These are phyloP conservation scores for Triplophysa yarkandensis DNA, from an alignment of 2,797 vertebrate species.

Conservation along the genomic window DNA sequence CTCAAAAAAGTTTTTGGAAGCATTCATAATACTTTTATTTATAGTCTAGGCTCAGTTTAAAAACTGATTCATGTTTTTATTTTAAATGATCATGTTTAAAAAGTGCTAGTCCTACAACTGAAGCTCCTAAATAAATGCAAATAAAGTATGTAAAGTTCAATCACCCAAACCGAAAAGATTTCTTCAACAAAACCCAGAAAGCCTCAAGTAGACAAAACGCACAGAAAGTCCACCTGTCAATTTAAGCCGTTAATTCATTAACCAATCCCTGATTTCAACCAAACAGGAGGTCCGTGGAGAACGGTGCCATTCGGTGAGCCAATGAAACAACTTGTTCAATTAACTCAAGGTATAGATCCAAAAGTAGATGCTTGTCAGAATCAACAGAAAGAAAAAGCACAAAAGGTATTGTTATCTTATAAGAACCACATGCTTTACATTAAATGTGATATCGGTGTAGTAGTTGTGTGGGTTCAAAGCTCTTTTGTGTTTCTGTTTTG, in stretches of 20 bases:
- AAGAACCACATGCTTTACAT: neutral
- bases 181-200: neutral
- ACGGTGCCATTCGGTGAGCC: neutral
- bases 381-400: neutral
- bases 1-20: constrained; percentile 16
- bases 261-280: neutral
- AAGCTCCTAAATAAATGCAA: constrained; percentile 11
- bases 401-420: constrained; percentile 8
- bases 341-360: constrained; percentile 11
- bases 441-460: constrained; percentile 7
- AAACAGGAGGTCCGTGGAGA: neutral
- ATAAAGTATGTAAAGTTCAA: constrained; percentile 8
- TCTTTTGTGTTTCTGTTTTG: constrained; percentile 15
- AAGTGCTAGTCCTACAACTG: constrained; percentile 20
- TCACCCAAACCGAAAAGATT: neutral
- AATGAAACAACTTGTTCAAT: constrained; percentile 11
- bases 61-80: neutral
- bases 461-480: neutral
- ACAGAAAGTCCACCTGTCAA: neutral
- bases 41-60: constrained; percentile 7
- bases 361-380: neutral
- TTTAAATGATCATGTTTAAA: constrained; percentile 14
- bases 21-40: constrained; percentile 3
- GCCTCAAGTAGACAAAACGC: neutral
- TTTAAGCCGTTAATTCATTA: neutral